Percentiles rank a stretch among this genome's conserved stretches.
Conservation (phyloP, 2,113 vertebrate species). For the Diadophis punctatus region DNA sequence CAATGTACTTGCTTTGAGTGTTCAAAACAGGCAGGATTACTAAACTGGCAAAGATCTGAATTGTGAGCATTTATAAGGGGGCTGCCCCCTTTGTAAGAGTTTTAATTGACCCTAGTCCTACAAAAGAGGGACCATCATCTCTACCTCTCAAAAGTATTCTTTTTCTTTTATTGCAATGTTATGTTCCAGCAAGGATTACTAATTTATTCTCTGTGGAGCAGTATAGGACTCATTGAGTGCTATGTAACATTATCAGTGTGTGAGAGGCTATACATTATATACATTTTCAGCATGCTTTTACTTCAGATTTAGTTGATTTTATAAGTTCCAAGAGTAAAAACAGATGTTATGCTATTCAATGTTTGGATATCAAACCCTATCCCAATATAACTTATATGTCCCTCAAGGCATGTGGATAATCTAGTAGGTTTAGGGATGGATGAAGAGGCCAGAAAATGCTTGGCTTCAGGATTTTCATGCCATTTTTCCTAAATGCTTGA, state of each 20-base stretch:
- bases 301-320: constrained; percentile 29
- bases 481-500: constrained; percentile 31
- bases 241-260: constrained; percentile 41
- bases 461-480: constrained; percentile 44
- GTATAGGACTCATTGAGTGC: constrained; percentile 30
- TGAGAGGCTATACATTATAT: neutral
- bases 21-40: constrained; percentile 24
- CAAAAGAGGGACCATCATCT: neutral
- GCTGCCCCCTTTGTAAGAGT: constrained; percentile 52
- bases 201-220: constrained; percentile 58
- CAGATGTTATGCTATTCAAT: constrained; percentile 7
- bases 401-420: neutral
- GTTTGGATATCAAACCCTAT: constrained; percentile 28
- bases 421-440: neutral
- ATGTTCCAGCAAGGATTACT: constrained; percentile 62
- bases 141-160: neutral
- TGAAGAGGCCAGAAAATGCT: constrained; percentile 29
- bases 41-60: constrained; percentile 34
- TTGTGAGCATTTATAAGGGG: constrained; percentile 59
- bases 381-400: constrained; percentile 24
- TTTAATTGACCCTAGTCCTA: constrained; percentile 44
- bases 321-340: constrained; percentile 28
- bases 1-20: constrained; percentile 49
- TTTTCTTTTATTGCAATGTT: constrained; percentile 24
- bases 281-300: constrained; percentile 3